A percentile compares a stretch with the other conserved stretches of the same genome.
phyloP scores from a whole-genome alignment of 2,797 vertebrate species.

The Taenioides sp. region DNA sequence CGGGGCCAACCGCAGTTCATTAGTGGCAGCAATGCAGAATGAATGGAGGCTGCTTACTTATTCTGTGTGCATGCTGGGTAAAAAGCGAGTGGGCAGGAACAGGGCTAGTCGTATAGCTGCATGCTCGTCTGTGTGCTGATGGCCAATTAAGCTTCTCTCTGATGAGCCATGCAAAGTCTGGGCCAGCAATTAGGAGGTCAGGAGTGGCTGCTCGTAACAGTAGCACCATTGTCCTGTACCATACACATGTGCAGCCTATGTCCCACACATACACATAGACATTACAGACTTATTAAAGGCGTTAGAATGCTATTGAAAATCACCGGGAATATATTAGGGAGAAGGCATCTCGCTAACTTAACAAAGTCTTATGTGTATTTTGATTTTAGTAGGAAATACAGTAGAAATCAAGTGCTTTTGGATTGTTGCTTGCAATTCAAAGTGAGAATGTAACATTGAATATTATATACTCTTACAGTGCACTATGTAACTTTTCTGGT shows the following conservation, averaged over 20 bases:
- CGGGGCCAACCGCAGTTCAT: constrained; percentile 67
- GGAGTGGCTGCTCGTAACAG: constrained; percentile 73
- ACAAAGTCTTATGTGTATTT: background rate
- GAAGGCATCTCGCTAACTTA: background rate
- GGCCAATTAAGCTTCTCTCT: constrained; percentile 80
- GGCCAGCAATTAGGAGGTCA: constrained; percentile 75
- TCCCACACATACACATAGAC: constrained; percentile 49
- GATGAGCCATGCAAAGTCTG: constrained; percentile 74
- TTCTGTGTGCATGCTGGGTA: constrained; percentile 60
- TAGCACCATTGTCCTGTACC: constrained; percentile 54
- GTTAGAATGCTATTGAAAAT: background rate
- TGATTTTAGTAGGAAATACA: background rate
- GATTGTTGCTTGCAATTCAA: background rate
- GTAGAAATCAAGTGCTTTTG: background rate
- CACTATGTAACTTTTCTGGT: no score
- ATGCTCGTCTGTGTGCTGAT: constrained; percentile 75
- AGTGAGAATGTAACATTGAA: background rate
- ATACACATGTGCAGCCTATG: constrained; percentile 39
- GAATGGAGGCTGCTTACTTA: constrained; percentile 71
- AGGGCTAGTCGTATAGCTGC: constrained; percentile 62
- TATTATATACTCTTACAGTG: no score
- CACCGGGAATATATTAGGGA: background rate
- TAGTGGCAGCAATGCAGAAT: constrained; percentile 67
- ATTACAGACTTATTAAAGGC: constrained; percentile 44
- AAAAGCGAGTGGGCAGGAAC: constrained; percentile 53